phyloP scores from a whole-genome alignment of 2,797 vertebrate genomes.

The Microctenopoma steveboyesi region DNA sequence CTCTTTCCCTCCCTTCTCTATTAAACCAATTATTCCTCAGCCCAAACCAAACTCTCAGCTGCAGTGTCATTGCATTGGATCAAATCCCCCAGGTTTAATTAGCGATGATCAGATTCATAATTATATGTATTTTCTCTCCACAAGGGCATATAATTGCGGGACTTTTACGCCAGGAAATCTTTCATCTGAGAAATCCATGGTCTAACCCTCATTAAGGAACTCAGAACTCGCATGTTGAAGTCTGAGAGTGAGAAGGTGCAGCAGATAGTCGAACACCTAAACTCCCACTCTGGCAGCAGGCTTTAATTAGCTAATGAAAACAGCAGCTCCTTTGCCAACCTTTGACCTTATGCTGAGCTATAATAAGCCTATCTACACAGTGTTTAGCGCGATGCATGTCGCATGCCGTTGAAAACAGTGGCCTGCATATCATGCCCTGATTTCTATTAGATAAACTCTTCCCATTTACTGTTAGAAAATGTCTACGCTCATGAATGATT shows the following conservation, averaged over 20 bases:
- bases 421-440: conserved; percentile 27
- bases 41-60: conserved; percentile 54
- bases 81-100: conserved; percentile 82
- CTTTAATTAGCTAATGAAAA: conserved; percentile 78
- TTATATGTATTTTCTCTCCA: conserved; percentile 77
- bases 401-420: conserved; percentile 61
- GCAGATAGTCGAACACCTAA: conserved; percentile 46
- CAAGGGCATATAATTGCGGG: conserved; percentile 75
- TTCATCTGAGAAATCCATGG: conserved; percentile 67
- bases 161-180: conserved; percentile 62
- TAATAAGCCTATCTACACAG: conserved; percentile 50
- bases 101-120: conserved; percentile 79
- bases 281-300: conserved; percentile 55
- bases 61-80: conserved; percentile 51
- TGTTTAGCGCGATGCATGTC: conserved; percentile 41
- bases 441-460: conserved; percentile 66
- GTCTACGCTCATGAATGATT: conserved; percentile 46
- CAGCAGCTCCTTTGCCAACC: conserved; percentile 55
- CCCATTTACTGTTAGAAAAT: conserved; percentile 31
- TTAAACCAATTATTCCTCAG: conserved; percentile 53
- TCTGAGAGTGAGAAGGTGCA: conserved; percentile 50
- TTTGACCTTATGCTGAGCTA: conserved; percentile 61
- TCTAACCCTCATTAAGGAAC: conserved; percentile 77
- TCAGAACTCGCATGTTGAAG: conserved; percentile 50
- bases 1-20: conserved; percentile 22